phyloP scores from a whole-genome alignment of 2,888 invertebrate genomes.

The Eristalis pertinax region DNA sequence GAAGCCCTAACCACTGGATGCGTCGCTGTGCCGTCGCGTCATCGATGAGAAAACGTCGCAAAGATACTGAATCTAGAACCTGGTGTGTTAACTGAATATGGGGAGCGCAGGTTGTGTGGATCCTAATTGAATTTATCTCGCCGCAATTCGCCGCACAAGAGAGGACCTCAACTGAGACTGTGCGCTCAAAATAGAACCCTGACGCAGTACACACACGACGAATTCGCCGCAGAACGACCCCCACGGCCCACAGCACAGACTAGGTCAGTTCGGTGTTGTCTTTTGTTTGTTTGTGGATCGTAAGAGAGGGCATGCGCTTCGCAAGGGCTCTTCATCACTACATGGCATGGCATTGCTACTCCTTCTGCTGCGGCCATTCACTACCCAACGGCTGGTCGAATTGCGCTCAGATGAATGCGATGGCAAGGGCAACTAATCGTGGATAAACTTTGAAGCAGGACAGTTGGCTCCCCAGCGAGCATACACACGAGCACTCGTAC shows the following conservation, averaged over 20 bases:
- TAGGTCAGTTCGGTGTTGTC: constrained; percentile 56
- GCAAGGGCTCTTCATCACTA: not conserved
- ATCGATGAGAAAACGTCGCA: constrained; percentile 71
- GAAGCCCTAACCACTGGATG: constrained; percentile 36
- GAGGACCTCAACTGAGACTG: not conserved
- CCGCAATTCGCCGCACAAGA: constrained; percentile 27
- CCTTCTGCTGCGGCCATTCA: constrained; percentile 39
- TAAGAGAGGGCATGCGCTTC: constrained; percentile 61
- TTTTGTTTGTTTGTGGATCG: constrained; percentile 51
- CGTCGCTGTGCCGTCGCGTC: constrained; percentile 54
- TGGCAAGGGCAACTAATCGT: constrained; percentile 20
- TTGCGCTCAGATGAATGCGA: constrained; percentile 44
- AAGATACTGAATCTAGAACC: constrained; percentile 68
- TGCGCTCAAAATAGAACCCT: constrained; percentile 43
- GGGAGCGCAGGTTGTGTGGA: constrained; percentile 64
- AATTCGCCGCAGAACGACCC: constrained; percentile 14
- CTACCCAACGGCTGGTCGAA: constrained; percentile 53
- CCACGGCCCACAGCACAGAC: constrained; percentile 31
- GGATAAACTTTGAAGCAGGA: not conserved
- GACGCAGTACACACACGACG: constrained; percentile 7
- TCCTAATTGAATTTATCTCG: constrained; percentile 11
- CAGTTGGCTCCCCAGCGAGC: not conserved
- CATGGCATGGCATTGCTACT: constrained; percentile 7
- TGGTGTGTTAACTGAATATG: constrained; percentile 50
- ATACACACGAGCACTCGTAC: not conserved